These are phyloP conservation scores for Hylaea fasciaria DNA, from an alignment of 2,888 invertebrate species.

Conservation along the genomic window DNA sequence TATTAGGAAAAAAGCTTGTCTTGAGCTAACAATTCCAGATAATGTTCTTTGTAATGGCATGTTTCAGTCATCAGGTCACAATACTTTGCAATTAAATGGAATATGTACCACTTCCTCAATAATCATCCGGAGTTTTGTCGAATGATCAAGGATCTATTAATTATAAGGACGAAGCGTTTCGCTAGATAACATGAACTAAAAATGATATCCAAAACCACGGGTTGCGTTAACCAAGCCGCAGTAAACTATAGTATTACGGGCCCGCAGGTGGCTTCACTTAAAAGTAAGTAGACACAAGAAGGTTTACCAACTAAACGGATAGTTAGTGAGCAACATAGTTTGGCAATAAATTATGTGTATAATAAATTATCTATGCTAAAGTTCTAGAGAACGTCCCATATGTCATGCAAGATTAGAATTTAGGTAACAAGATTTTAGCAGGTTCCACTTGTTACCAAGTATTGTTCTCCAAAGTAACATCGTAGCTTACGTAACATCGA, in stretches of 20 bases:
- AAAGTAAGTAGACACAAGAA: neutral
- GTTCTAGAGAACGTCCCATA: constrained; percentile 15
- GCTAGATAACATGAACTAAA: too few relatives aligned
- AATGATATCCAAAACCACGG: too few relatives aligned
- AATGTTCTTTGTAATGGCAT: too few relatives aligned
- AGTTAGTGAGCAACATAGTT: constrained; percentile 26
- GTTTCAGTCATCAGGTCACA: too few relatives aligned
- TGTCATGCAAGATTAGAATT: constrained; percentile 21
- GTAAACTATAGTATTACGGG: constrained; percentile 3
- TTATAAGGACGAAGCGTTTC: too few relatives aligned
- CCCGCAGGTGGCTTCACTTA: constrained; percentile 8
- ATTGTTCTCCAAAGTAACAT: constrained; percentile 5
- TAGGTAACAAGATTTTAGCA: constrained; percentile 13
- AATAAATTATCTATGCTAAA: constrained; percentile 24
- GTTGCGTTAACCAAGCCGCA: neutral
- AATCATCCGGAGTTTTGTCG: too few relatives aligned
- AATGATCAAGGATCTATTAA: too few relatives aligned
- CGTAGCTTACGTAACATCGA: constrained; percentile 1
- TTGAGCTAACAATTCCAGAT: too few relatives aligned
- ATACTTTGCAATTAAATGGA: too few relatives aligned
- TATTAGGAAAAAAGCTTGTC: too few relatives aligned
- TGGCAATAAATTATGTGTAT: constrained; percentile 26
- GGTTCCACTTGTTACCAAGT: constrained; percentile 7
- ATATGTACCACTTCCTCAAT: too few relatives aligned
- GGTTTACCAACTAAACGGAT: constrained; percentile 8